Evolutionary conservation across 2,797 vertebrate species (phyloP).

Genomic region (Pipistrellus nathusii): DNA sequence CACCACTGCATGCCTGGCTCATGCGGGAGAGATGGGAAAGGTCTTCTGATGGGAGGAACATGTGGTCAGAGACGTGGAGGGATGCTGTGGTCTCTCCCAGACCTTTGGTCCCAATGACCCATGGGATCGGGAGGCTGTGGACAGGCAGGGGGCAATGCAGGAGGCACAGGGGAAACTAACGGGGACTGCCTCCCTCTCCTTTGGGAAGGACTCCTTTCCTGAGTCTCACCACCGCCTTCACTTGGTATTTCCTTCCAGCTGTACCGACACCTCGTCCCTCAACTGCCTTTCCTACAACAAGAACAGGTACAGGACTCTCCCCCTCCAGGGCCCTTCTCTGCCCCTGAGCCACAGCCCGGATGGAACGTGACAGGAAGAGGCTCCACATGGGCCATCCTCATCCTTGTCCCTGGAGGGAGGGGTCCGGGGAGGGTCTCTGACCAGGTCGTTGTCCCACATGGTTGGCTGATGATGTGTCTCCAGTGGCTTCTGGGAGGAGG

Average conservation of each 20-base stretch:
- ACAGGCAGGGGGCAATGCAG: no score
- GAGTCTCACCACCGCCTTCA: accelerated
- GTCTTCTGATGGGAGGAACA: neutral
- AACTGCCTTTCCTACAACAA: no score
- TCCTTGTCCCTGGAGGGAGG: accelerated
- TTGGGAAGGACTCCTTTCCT: neutral
- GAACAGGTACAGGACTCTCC: no score
- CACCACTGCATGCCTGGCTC: neutral
- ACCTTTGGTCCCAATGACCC: no score
- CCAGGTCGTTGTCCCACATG: accelerated
- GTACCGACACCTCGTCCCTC: accelerated
- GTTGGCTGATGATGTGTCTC: neutral
- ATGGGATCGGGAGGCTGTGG: no score
- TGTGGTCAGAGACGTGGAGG: no score
- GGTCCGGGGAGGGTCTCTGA: neutral
- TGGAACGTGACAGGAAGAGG: neutral
- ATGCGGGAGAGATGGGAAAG: neutral
- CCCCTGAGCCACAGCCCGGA: accelerated
- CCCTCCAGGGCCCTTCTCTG: neutral
- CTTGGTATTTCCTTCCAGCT: no score
- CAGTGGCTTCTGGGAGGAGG: accelerated
- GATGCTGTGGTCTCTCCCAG: no score
- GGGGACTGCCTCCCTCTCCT: no score
- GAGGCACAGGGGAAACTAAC: no score
- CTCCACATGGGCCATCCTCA: neutral